Evolutionary conservation across 37 sponge, comb jelly and placozoan genomes (phyloP).

Genomic region (Diacarnus erythraeanus): DNA sequence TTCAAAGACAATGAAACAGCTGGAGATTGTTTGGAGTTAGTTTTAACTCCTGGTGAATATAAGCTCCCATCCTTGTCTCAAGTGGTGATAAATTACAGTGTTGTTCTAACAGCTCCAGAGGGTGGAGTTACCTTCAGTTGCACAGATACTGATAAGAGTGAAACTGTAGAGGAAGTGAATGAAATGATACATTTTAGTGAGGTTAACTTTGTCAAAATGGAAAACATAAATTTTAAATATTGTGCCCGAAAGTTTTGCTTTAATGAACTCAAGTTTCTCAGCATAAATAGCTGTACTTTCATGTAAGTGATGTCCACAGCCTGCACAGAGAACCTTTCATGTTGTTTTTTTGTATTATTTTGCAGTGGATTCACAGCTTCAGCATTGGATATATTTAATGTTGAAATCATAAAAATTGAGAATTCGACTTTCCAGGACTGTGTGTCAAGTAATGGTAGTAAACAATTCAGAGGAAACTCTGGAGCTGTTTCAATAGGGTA

Average conservation of each 20-base stretch:
- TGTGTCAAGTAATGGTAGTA: background rate
- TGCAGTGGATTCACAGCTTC: conserved; percentile 33
- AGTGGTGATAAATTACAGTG: background rate
- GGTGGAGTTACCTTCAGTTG: conserved; percentile 15
- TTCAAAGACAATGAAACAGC: background rate
- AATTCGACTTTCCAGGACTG: conserved; percentile 22
- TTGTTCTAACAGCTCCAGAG: background rate
- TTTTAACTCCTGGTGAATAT: background rate
- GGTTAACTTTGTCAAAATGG: background rate
- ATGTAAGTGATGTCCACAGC: conserved; percentile 3
- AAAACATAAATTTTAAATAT: conserved; percentile 24
- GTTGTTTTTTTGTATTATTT: background rate
- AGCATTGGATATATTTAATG: conserved; percentile 44
- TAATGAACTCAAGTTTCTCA: conserved; percentile 28
- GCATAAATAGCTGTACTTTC: conserved; percentile 40
- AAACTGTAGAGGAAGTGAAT: background rate
- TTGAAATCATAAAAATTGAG: background rate
- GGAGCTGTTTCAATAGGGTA: conserved; percentile 48
- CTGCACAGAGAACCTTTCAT: background rate
- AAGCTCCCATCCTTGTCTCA: background rate
- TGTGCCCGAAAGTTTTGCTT: conserved; percentile 34
- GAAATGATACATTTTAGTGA: background rate
- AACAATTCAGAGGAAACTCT: conserved; percentile 31
- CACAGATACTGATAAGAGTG: background rate
- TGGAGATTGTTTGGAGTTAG: conserved; percentile 2